Evolutionary conservation across 2,888 invertebrate species (phyloP), one percentile per base, ranked within the genome.

Genomic region (Bugula neritina): DNA sequence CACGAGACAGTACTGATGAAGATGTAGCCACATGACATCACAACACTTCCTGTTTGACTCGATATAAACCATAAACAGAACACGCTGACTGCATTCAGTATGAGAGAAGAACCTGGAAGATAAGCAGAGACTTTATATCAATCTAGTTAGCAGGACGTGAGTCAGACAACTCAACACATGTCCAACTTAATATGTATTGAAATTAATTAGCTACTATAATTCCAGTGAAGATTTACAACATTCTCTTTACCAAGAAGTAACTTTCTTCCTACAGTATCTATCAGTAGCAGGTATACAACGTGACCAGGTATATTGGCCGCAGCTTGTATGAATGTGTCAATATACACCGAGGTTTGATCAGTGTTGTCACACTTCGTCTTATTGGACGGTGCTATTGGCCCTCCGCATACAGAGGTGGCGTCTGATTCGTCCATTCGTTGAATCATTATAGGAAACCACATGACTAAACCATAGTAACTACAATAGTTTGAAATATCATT

Each of bases 401-500:
- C 63, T 5, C 27, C 23, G 25, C 71, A 72, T 5, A 72, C 29
- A 27, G 70, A 70, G 3, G 70, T 70, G 35, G 52, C 25, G 29
- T 54, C 43, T 35, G 10, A 5, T 74, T 81, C 84, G 83, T 84
- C 86, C 75, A 82, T 82, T 77, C 94, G 90, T 83, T 91, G 92
- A 86, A 94, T 94, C 81, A 95, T 88, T 85, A 94, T 94, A 0
- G 94, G 94, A 86, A 94, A 94, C 95, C 95, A 95, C 92, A 95
- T 93, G 92, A 93, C 93, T 72, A 95, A 87, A 57, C 94, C 94
- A 83, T 95, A 95, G 84, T 94, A 95, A 72, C 92, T 90, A 31
- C n/a, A n/a, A n/a, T n/a, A n/a, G n/a, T n/a, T n/a, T n/a, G n/a
- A n/a, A n/a, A n/a, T n/a, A n/a, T n/a, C n/a, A n/a, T n/a, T n/a